Percentiles rank a stretch among this genome's conserved stretches.
Evolutionary conservation across 2,113 vertebrate genomes (phyloP).

Genomic region (Tyrannus savana): DNA sequence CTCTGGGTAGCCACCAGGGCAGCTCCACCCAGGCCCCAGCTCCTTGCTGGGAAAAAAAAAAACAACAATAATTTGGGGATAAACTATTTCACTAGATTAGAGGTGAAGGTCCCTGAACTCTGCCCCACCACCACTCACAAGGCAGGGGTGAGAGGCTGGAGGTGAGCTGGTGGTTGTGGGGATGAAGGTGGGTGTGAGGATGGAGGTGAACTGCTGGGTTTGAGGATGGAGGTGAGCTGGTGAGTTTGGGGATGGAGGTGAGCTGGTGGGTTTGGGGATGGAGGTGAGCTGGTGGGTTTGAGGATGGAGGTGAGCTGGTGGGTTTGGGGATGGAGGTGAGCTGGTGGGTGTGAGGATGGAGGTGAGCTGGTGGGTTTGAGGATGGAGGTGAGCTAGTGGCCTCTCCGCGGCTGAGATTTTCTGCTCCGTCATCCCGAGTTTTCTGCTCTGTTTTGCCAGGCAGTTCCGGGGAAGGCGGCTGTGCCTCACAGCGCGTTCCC

Average conservation of each 20-base stretch:
- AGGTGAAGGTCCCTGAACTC: accelerated
- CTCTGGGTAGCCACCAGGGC: accelerated
- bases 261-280: not conserved
- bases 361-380: not conserved
- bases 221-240: not conserved
- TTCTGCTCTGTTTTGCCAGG: conserved; percentile 14
- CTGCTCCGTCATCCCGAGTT: conserved; percentile 70
- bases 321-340: accelerated
- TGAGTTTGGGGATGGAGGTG: not conserved
- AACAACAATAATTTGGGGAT: accelerated
- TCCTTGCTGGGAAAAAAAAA: not conserved
- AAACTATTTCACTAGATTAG: not conserved
- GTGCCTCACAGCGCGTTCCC: not conserved
- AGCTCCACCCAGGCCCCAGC: not conserved
- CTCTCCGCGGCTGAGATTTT: conserved; percentile 22
- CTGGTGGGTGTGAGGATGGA: not conserved
- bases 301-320: not conserved
- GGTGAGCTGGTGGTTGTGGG: not conserved
- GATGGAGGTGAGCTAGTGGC: not conserved
- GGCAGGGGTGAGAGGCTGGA: not conserved
- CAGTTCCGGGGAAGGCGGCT: not conserved
- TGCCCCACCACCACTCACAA: accelerated
- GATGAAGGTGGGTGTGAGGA: not conserved
- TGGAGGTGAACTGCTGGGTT: accelerated
- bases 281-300: accelerated